Conservation (phyloP, 1,140 invertebrate species). For the Hycleus phaleratus region DNA sequence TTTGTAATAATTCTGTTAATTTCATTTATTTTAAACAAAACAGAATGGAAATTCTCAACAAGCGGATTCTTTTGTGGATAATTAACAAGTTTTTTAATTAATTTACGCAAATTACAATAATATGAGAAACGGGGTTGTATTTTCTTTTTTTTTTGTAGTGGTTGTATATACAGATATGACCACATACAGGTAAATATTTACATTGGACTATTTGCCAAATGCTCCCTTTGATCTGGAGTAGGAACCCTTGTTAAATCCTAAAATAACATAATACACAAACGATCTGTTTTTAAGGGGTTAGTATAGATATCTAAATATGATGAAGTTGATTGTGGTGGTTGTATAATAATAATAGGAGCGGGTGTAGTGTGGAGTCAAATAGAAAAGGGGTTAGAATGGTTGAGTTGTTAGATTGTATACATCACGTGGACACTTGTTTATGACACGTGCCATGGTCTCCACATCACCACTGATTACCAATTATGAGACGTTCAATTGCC, state of each 20-base stretch:
- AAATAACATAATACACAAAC: slow-evolving; percentile 23
- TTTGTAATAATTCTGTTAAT: too few species aligned
- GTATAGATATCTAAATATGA: neutral
- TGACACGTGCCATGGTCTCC: slow-evolving; percentile 30
- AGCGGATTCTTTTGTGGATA: slow-evolving; percentile 4
- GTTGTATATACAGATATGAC: neutral
- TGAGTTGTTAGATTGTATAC: slow-evolving; percentile 15
- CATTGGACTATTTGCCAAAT: slow-evolving; percentile 7
- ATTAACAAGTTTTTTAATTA: slow-evolving; percentile 4
- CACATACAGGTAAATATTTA: slow-evolving; percentile 12
- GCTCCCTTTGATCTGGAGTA: slow-evolving; percentile 20
- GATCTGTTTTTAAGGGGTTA: slow-evolving; percentile 7
- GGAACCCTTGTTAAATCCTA: slow-evolving; percentile 22
- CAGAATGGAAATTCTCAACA: too few species aligned
- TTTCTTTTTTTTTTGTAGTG: too few species aligned
- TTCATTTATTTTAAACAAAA: too few species aligned
- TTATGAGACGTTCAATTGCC: slow-evolving; percentile 34
- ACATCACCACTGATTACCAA: slow-evolving; percentile 31
- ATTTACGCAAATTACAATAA: neutral
- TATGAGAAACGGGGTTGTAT: too few species aligned
- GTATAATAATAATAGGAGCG: neutral
- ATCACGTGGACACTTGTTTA: slow-evolving; percentile 29
- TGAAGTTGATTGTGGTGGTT: neutral
- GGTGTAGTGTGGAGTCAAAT: neutral
- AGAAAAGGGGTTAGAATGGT: neutral